These are phyloP conservation scores for Eupristina koningsbergeri DNA, from an alignment of 1,140 invertebrate species.

Conservation along the genomic window DNA sequence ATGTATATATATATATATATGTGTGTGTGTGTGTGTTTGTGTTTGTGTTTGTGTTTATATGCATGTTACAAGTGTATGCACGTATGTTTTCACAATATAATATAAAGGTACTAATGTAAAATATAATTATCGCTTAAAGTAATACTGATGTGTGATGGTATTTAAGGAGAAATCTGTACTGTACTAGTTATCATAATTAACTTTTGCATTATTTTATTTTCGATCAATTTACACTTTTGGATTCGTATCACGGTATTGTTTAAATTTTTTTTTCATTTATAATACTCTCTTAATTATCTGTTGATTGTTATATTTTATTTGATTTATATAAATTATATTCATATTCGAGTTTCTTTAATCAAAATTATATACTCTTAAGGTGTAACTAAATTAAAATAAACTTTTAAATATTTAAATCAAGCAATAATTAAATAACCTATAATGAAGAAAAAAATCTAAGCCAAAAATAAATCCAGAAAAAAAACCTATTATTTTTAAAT, in stretches of 20 bases:
- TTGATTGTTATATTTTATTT: constrained; percentile 37
- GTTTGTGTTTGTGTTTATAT: neutral
- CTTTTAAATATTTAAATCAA: neutral
- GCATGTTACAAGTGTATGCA: neutral
- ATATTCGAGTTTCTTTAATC: neutral
- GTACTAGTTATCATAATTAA: constrained; percentile 36
- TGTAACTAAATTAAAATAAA: neutral
- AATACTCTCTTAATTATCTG: constrained; percentile 23
- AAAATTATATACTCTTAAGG: neutral
- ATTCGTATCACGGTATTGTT: neutral
- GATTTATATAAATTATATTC: constrained; percentile 19
- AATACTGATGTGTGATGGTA: constrained; percentile 69
- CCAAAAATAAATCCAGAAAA: too few relatives aligned
- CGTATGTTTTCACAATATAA: constrained; percentile 59
- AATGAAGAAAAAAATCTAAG: too few relatives aligned
- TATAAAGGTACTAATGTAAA: constrained; percentile 68
- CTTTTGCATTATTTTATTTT: constrained; percentile 39
- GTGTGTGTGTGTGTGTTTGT: neutral
- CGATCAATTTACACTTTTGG: constrained; percentile 17
- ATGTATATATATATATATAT: constrained; percentile 52
- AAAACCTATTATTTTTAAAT: constrained; percentile 1
- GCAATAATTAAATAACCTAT: neutral
- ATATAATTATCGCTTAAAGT: constrained; percentile 67
- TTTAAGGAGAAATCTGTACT: constrained; percentile 57
- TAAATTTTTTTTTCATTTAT: neutral